These are phyloP conservation scores for Crambe crambe DNA, from an alignment of 37 sponge, comb jelly and placozoan genomes.

Conservation along the genomic window DNA sequence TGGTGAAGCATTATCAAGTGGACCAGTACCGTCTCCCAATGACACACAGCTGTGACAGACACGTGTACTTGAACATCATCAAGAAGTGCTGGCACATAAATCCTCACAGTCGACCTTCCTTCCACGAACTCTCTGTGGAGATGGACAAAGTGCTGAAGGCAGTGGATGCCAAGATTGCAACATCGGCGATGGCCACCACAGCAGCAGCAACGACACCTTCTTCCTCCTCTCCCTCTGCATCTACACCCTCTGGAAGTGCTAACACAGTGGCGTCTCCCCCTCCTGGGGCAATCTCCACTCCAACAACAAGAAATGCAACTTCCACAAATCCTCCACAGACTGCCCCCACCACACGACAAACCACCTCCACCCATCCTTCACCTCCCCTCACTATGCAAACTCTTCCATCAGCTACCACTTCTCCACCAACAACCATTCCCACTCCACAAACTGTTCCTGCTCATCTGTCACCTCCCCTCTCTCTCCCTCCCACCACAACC, in stretches of 20 bases:
- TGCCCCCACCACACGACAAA: no score
- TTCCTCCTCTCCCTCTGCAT: neutral
- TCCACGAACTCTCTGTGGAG: constrained; percentile 12
- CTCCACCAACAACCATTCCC: no score
- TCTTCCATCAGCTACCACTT: no score
- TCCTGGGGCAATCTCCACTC: no score
- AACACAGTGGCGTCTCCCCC: no score
- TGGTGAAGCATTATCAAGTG: neutral
- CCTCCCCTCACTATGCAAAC: no score
- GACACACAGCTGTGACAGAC: neutral
- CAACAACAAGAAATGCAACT: no score
- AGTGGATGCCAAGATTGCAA: neutral
- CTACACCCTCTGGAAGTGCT: neutral
- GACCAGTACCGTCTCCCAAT: constrained; percentile 17
- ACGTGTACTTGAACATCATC: constrained; percentile 14
- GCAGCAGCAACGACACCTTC: neutral
- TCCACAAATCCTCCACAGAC: no score
- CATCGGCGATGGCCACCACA: neutral
- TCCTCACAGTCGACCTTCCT: constrained; percentile 39
- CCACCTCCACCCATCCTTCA: no score
- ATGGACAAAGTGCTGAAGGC: neutral
- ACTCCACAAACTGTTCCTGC: no score
- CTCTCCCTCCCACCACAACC: neutral
- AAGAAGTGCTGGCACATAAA: constrained; percentile 48
- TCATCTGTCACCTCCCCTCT: neutral